Base-by-base conservation (phyloP, 30 jellyfish, hydroid and myxozoan genomes). In the Haliclystus octoradiatus region DNA sequence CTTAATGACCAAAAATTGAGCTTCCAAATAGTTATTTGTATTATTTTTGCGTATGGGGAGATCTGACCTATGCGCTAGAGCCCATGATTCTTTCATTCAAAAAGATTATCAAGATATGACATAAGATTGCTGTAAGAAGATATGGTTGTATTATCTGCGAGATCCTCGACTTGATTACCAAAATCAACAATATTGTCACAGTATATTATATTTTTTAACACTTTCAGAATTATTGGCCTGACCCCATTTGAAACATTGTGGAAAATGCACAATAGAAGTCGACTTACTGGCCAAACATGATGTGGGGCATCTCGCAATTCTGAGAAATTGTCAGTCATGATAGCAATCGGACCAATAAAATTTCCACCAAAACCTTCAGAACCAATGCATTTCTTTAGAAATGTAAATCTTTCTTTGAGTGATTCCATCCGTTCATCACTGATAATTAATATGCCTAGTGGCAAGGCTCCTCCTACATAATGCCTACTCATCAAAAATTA, bases 381-480 rank as follows among this genome's bases (percentile, higher is more conserved):
- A 1, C 49, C 49, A 19, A 62, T 19, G 46, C 28, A 22, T 23
- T n/a, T 62, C 13, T 62, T 2, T 2, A 22, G 23, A 33, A n/a
- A 23, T 62, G 2, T 30, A 62, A 62, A 62, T 2, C 5, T 47
- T 2, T 29, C 1, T 2, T 22, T n/a, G n/a, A n/a, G n/a, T n/a
- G n/a, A n/a, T n/a, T n/a, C n/a, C n/a, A n/a, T n/a, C n/a, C n/a
- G n/a, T n/a, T n/a, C n/a, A n/a, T n/a, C n/a, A n/a, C n/a, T n/a
- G n/a, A n/a, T n/a, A 3, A 62, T 25, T 1, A 62, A 22, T 30
- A 62, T 23, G 13, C 50, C 72, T 26, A 26, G 28, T 1, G 72
- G 72, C 63, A 2, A n/a, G n/a, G 72, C 72, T 2, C 72, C 72
- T 3, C 22, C 72, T 1, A 62, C 62, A n/a, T 47, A 23, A 47